A percentile compares a stretch with the other conserved stretches of the same genome.
Evolutionary conservation across 2,113 vertebrate species (phyloP).

Genomic region (western clawed frog (Xenopus tropicalis)): DNA sequence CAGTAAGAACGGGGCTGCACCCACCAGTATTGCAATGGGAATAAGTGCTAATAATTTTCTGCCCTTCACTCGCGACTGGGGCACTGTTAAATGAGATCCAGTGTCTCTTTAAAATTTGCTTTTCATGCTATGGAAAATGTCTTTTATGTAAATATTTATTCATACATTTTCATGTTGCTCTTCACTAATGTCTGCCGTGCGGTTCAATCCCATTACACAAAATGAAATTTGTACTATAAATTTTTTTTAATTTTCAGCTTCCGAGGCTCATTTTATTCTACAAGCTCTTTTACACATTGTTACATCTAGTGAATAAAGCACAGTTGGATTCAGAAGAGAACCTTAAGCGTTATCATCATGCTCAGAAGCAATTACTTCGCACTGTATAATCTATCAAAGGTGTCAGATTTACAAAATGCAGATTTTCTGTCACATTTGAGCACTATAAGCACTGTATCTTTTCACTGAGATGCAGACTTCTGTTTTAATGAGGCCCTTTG

Average conservation of each 20-base stretch:
- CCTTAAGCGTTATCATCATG: constrained; percentile 69
- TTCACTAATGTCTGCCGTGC: constrained; percentile 46
- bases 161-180: not conserved
- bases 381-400: constrained; percentile 85
- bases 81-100: too few relatives aligned
- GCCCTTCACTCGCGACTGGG: too few relatives aligned
- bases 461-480: constrained; percentile 77
- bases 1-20: too few relatives aligned
- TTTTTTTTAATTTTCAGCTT: constrained; percentile 56
- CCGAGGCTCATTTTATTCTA: constrained; percentile 65
- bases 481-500: constrained; percentile 88
- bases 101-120: too few relatives aligned
- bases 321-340: constrained; percentile 72
- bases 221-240: constrained; percentile 59
- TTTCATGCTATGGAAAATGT: too few relatives aligned
- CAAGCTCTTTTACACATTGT: constrained; percentile 65
- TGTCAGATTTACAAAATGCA: constrained; percentile 86
- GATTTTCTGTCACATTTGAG: constrained; percentile 79
- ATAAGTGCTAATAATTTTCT: too few relatives aligned
- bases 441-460: constrained; percentile 75
- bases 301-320: constrained; percentile 66
- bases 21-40: too few relatives aligned
- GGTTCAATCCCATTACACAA: constrained; percentile 43
- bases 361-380: constrained; percentile 76
- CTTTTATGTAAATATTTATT: not conserved